Percentiles rank a stretch among this genome's conserved stretches.
Conservation (phyloP, 2,888 invertebrate genomes). For the Drosophila paranaensis region DNA sequence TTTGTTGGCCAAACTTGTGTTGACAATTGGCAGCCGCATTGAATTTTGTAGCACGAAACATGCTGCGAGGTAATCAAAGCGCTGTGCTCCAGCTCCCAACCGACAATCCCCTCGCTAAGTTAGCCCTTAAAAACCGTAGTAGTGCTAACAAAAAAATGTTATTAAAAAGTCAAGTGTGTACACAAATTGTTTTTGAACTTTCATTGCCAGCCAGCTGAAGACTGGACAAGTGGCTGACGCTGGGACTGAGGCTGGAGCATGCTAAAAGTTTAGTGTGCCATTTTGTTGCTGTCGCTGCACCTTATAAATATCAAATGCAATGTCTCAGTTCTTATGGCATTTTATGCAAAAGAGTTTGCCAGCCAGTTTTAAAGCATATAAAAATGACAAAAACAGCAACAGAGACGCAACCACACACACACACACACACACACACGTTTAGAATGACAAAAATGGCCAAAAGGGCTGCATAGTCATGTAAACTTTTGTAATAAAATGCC, state of each 20-base stretch:
- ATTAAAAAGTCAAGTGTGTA: conserved; percentile 39
- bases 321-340: conserved; percentile 41
- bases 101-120: background rate
- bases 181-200: conserved; percentile 33
- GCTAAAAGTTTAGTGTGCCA: conserved; percentile 25
- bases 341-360: conserved; percentile 52
- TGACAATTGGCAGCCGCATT: conserved; percentile 53
- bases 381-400: conserved; percentile 67
- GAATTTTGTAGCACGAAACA: conserved; percentile 25
- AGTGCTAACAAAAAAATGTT: conserved; percentile 41
- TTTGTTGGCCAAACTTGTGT: conserved; percentile 37
- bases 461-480: conserved; percentile 66
- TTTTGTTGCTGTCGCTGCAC: conserved; percentile 36
- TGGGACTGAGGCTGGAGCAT: background rate
- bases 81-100: background rate
- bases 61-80: conserved; percentile 23
- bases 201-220: conserved; percentile 5
- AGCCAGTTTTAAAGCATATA: conserved; percentile 61
- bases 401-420: conserved; percentile 18
- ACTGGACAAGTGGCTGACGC: background rate
- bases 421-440: conserved; percentile 13
- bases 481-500: conserved; percentile 77
- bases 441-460: conserved; percentile 55
- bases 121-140: conserved; percentile 9
- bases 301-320: conserved; percentile 62